Conservation (phyloP, 2,113 vertebrate genomes). For the Larimichthys crocea region DNA sequence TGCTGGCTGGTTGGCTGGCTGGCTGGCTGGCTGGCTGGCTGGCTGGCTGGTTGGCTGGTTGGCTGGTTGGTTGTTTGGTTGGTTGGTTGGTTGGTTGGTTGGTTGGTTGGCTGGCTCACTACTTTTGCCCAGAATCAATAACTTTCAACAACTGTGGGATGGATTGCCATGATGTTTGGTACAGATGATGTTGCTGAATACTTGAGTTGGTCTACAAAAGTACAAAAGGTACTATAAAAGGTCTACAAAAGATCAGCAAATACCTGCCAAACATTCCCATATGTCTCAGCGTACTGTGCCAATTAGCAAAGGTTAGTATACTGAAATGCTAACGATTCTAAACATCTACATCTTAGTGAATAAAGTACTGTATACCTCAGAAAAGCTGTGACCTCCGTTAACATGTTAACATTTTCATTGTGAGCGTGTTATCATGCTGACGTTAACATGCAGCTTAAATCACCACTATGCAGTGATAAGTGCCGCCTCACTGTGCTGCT, state of each 20-base stretch:
- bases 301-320: too few species aligned
- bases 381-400: not conserved
- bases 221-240: too few species aligned
- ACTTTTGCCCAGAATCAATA: not conserved
- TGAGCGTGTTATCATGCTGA: too few species aligned
- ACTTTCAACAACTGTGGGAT: not conserved
- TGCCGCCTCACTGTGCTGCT: too few species aligned
- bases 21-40: not conserved
- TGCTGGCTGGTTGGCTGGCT: too few species aligned
- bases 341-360: not conserved
- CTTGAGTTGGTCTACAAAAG: too few species aligned
- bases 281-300: too few species aligned
- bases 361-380: too few species aligned
- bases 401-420: not conserved
- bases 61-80: too few species aligned
- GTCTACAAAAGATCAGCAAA: not conserved
- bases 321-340: too few species aligned
- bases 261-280: not conserved
- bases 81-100: not conserved
- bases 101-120: not conserved
- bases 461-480: not conserved
- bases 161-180: not conserved
- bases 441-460: not conserved
- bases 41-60: too few species aligned
- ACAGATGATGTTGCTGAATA: not conserved